Evolutionary conservation across 1,140 invertebrate genomes (phyloP).

Genomic region (Charaxes varanes): DNA sequence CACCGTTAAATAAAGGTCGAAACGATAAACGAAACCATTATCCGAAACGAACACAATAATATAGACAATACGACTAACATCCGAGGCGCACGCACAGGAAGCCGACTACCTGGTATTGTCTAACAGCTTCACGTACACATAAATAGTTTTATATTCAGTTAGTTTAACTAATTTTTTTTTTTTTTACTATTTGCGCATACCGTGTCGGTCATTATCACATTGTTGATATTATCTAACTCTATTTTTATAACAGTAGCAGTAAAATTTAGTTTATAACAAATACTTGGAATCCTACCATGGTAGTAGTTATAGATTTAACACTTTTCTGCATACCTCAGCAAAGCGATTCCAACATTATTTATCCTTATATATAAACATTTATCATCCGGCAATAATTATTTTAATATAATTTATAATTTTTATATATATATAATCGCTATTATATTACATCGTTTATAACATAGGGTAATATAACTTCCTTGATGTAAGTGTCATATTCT

Average conservation of each 20-base stretch:
- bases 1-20: conserved; percentile 19
- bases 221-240: conserved; percentile 2
- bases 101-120: conserved; percentile 32
- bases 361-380: too few relatives aligned
- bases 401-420: too few relatives aligned
- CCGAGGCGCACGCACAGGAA: conserved; percentile 33
- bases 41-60: conserved; percentile 30
- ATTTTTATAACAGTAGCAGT: conserved; percentile 10
- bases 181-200: conserved; percentile 12
- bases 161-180: conserved; percentile 13
- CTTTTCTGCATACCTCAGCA: too few relatives aligned
- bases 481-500: too few relatives aligned
- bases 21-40: conserved; percentile 24
- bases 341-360: too few relatives aligned
- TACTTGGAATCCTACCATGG: too few relatives aligned
- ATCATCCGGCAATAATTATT: too few relatives aligned
- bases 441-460: too few relatives aligned
- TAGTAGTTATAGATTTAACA: too few relatives aligned
- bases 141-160: too few relatives aligned
- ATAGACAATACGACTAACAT: conserved; percentile 26
- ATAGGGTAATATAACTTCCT: too few relatives aligned
- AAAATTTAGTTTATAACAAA: conserved; percentile 12
- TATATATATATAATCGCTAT: too few relatives aligned
- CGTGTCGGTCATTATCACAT: conserved; percentile 17
- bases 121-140: conserved; percentile 20